Evolutionary conservation across 2,888 invertebrate genomes (phyloP), one percentile per base, ranked within the genome.

Genomic region (Lamellibrachia satsuma): DNA sequence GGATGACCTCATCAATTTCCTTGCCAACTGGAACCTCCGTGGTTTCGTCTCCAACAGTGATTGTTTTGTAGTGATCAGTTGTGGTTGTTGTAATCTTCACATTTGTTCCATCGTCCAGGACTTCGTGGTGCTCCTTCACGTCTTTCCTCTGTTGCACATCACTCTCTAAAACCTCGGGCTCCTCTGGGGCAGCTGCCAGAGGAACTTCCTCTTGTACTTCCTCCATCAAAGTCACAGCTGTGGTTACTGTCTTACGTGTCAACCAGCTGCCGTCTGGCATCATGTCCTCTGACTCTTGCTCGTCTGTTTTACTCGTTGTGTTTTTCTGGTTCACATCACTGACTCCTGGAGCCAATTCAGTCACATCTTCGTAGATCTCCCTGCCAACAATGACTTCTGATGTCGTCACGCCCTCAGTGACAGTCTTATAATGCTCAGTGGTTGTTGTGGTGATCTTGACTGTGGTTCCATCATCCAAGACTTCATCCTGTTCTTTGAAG

Each of bases 181-280:
- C 91, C 15, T 90, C 90, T 90, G n/a, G n/a, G 90, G 90, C 15
- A 22, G 15, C 90, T 1, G n/a, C 15, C 90, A 22, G 15, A 90
- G 90, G n/a, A 15, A 90, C 90, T 90, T 90, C 90, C n/a, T 90
- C 90, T 22, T 3, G 39, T 52, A 27, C 91, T 27, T 22, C 91
- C 91, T 52, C 39, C 7, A 51, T 6, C 52, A 52, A 15, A 91
- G 15, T 52, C 15, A 91, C n/a, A n/a, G n/a, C 27, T 51, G 57
- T 57, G 51, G 92, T 51, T 75, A 39, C 75, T 60, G 52, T 52
- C 15, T 39, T 92, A 0, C 52, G 90, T 90, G 27, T 92, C 92
- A 90, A 3, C 92, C 92, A 92, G 96, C 97, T 95, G 97, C 95
- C 95, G 92, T 95, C 95, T 93, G 95, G 95, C 52, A 94, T 93